Evolutionary conservation across 2,113 vertebrate species (phyloP).

Genomic region (Arvicanthis niloticus): DNA sequence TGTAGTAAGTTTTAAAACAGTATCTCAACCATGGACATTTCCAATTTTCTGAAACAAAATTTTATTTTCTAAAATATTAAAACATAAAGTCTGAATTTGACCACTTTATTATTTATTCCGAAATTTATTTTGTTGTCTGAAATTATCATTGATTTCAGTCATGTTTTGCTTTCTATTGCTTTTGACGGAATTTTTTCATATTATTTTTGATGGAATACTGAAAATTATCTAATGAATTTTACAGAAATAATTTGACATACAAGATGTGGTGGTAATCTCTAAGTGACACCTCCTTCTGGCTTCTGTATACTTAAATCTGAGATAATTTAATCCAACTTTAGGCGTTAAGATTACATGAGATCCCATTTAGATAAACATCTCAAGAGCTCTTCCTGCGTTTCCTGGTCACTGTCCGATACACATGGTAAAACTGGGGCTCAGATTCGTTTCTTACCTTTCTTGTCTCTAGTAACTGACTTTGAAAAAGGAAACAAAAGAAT

Average conservation of each 20-base stretch:
- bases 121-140: background rate
- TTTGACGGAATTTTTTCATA: background rate
- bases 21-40: background rate
- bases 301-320: background rate
- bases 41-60: background rate
- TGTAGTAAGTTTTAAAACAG: background rate
- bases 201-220: background rate
- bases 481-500: background rate
- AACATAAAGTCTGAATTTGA: background rate
- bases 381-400: background rate
- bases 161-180: background rate
- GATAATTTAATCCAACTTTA: background rate
- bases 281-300: background rate
- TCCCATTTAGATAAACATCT: background rate
- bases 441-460: background rate
- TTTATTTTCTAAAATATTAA: background rate
- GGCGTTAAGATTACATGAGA: background rate
- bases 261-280: background rate
- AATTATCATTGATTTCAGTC: background rate
- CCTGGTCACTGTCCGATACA: background rate
- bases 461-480: background rate
- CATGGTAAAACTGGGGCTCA: background rate
- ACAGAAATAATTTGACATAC: background rate
- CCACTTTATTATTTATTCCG: background rate
- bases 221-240: background rate